phyloP scores from a whole-genome alignment of 1,140 invertebrate genomes.

The Trissolcus basalis region DNA sequence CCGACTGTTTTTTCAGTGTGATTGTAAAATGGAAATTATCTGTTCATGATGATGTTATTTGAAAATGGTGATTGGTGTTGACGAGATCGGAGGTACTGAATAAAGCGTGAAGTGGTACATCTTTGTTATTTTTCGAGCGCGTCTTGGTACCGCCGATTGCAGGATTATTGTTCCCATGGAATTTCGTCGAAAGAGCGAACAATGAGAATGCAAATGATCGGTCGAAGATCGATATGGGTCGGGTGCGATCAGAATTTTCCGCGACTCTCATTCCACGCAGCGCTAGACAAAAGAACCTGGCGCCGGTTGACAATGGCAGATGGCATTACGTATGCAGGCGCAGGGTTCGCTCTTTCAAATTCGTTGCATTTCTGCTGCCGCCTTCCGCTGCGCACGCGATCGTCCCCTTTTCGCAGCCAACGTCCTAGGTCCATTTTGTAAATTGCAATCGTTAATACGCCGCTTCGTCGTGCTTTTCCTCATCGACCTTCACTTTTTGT shows the following conservation, averaged over 20 bases:
- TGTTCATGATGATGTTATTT: too few relatives aligned
- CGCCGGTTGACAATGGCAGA: constrained; percentile 72
- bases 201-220: constrained; percentile 77
- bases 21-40: too few relatives aligned
- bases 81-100: constrained; percentile 18
- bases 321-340: constrained; percentile 75
- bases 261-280: constrained; percentile 58
- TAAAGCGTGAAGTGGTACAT: constrained; percentile 37
- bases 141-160: constrained; percentile 55
- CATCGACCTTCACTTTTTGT: too few relatives aligned
- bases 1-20: too few relatives aligned
- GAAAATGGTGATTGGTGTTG: constrained; percentile 35
- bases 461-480: too few relatives aligned
- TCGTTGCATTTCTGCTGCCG: constrained; percentile 71
- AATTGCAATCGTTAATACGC: constrained; percentile 69
- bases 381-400: constrained; percentile 57
- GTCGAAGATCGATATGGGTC: constrained; percentile 75
- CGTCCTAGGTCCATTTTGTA: constrained; percentile 60
- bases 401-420: constrained; percentile 47
- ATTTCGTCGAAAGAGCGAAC: constrained; percentile 72
- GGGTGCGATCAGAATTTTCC: constrained; percentile 75
- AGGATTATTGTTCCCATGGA: constrained; percentile 64
- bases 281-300: constrained; percentile 69
- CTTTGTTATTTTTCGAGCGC: constrained; percentile 53
- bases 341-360: constrained; percentile 72